phyloP scores from a whole-genome alignment of 2,113 vertebrate genomes.

The Corvus hawaiiensis region DNA sequence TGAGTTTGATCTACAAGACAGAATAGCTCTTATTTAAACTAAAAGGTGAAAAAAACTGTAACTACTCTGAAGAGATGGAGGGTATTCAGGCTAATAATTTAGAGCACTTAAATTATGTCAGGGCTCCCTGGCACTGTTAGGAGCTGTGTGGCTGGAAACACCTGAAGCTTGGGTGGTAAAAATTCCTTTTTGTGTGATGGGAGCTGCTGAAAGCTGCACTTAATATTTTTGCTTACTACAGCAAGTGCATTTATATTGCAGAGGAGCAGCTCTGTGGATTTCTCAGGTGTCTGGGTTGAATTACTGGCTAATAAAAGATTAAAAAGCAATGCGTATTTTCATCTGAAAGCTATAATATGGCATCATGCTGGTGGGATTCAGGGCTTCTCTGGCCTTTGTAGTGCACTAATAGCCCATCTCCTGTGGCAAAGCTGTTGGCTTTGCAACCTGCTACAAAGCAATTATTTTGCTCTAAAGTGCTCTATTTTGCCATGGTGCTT shows the following conservation, averaged over 20 bases:
- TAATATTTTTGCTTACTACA: not conserved
- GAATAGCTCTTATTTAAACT: not conserved
- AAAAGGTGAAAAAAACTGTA: not conserved
- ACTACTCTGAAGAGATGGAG: not conserved
- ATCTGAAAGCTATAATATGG: not conserved
- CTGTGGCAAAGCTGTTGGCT: not conserved
- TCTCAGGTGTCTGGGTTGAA: not conserved
- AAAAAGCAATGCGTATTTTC: not conserved
- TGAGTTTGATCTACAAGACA: not conserved
- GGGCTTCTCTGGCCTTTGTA: not conserved
- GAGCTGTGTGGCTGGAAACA: not conserved
- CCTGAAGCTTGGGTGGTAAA: not conserved
- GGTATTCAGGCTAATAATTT: not conserved
- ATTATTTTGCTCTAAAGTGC: not conserved
- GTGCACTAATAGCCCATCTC: not conserved
- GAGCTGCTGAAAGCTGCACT: not conserved
- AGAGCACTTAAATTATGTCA: not conserved
- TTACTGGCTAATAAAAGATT: slow-evolving; percentile 43
- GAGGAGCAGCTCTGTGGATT: not conserved
- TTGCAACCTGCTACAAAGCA: not conserved
- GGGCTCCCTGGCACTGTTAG: not conserved
- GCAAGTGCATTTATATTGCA: not conserved
- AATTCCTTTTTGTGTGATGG: not conserved
- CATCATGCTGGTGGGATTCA: not conserved
- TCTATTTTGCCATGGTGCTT: not conserved